Conservation (phyloP, 2,797 vertebrate genomes). For the Jordanella pulchra region DNA sequence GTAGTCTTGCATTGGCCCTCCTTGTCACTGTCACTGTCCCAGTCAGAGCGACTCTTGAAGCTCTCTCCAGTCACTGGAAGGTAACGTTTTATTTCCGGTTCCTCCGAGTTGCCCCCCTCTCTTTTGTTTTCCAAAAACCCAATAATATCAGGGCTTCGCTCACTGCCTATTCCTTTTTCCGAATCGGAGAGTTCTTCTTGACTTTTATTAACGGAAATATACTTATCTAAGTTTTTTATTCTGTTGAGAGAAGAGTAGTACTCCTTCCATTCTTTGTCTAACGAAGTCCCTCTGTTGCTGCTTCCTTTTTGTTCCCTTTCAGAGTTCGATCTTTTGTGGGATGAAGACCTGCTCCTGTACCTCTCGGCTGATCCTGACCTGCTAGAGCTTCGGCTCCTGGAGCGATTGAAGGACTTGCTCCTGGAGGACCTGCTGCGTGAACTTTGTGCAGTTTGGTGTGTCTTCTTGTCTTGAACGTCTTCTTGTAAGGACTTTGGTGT, state of each 20-base stretch:
- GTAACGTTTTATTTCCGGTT: constrained; percentile 56
- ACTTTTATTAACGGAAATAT: constrained; percentile 36
- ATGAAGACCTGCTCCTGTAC: constrained; percentile 80
- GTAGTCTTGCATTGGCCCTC: constrained; percentile 67
- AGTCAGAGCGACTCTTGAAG: constrained; percentile 72
- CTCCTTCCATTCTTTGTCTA: constrained; percentile 70
- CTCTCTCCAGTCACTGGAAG: constrained; percentile 56
- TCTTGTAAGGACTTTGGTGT: constrained; percentile 60
- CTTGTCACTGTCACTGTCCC: constrained; percentile 77
- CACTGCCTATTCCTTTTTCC: constrained; percentile 74
- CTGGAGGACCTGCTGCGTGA: constrained; percentile 84
- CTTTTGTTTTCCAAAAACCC: constrained; percentile 37
- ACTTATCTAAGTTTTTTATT: constrained; percentile 75
- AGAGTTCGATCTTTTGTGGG: constrained; percentile 83
- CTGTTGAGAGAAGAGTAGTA: constrained; percentile 77
- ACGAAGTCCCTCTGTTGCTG: constrained; percentile 60
- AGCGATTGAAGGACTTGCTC: constrained; percentile 82
- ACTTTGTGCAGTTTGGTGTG: constrained; percentile 68
- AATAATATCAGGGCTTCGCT: constrained; percentile 51
- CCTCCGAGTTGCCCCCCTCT: constrained; percentile 51
- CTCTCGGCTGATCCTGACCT: constrained; percentile 80
- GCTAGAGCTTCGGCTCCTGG: constrained; percentile 84
- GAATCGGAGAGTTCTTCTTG: constrained; percentile 69
- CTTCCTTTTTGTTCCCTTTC: constrained; percentile 75
- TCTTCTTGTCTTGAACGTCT: constrained; percentile 76